phyloP scores from a whole-genome alignment of 1,140 invertebrate species.

The Orchesella cincta region DNA sequence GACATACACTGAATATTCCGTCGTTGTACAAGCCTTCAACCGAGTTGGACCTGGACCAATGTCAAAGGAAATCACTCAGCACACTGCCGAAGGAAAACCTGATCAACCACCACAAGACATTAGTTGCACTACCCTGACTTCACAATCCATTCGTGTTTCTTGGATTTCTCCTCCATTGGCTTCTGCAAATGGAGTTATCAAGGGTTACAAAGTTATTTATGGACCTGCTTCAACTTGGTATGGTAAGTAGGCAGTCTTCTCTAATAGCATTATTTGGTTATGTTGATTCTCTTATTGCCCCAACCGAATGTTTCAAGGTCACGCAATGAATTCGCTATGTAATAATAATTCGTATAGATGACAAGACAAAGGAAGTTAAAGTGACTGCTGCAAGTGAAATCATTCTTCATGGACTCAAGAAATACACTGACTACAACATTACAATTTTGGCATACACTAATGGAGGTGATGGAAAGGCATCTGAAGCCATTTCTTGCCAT shows the following conservation, averaged over 20 bases:
- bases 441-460: conserved; percentile 92
- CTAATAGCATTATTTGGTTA: not conserved
- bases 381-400: conserved; percentile 89
- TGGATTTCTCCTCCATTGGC: conserved; percentile 88
- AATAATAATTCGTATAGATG: conserved; percentile 72
- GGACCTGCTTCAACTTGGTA: conserved; percentile 89
- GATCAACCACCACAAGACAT: conserved; percentile 90
- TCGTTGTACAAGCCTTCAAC: conserved; percentile 94
- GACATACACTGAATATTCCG: conserved; percentile 91
- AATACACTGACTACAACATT: conserved; percentile 96
- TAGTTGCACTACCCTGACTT: conserved; percentile 84
- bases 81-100: conserved; percentile 88
- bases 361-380: conserved; percentile 86
- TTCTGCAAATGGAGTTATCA: conserved; percentile 90
- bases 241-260: conserved; percentile 65
- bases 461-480: conserved; percentile 92
- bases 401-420: conserved; percentile 86
- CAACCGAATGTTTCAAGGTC: too few species aligned
- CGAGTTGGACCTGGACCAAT: conserved; percentile 88
- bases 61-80: conserved; percentile 83
- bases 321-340: not conserved
- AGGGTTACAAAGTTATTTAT: conserved; percentile 94
- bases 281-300: too few species aligned
- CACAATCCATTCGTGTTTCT: conserved; percentile 87
- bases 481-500: conserved; percentile 85